Conservation (phyloP, 1,140 invertebrate species). For the Planococcus citri region DNA sequence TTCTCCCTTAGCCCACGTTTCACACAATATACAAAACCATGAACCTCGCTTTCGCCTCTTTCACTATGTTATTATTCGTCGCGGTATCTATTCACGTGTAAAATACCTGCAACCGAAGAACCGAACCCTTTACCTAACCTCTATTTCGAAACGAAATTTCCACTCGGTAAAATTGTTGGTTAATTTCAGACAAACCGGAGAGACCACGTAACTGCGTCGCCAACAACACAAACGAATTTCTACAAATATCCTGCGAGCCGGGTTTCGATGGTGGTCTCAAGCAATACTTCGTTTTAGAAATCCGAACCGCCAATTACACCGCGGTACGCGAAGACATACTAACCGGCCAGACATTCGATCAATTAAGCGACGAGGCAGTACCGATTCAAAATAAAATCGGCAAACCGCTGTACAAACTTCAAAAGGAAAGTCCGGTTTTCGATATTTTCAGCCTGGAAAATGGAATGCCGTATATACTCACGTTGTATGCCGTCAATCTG, state of each 20-base stretch:
- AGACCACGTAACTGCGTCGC: conserved; percentile 48
- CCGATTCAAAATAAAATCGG: background rate
- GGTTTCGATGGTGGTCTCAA: conserved; percentile 56
- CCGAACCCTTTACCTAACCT: no score
- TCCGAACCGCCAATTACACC: conserved; percentile 38
- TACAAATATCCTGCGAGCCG: conserved; percentile 45
- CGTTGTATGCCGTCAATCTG: conserved; percentile 55
- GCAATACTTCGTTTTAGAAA: conserved; percentile 61
- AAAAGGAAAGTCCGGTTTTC: conserved; percentile 31
- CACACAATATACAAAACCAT: no score
- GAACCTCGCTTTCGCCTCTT: no score
- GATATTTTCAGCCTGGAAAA: conserved; percentile 49
- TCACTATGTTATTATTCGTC: no score
- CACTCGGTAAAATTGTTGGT: no score
- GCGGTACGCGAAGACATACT: background rate
- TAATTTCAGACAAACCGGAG: conserved; percentile 42
- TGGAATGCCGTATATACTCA: conserved; percentile 51
- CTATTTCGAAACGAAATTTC: no score
- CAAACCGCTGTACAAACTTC: background rate
- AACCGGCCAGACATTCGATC: background rate
- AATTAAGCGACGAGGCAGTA: background rate
- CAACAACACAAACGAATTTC: conserved; percentile 71
- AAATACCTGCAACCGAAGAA: no score
- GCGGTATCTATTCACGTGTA: no score
- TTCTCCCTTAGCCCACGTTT: no score